Evolutionary conservation across 2,888 invertebrate genomes (phyloP).

Genomic region (Bedellia somnulentella): DNA sequence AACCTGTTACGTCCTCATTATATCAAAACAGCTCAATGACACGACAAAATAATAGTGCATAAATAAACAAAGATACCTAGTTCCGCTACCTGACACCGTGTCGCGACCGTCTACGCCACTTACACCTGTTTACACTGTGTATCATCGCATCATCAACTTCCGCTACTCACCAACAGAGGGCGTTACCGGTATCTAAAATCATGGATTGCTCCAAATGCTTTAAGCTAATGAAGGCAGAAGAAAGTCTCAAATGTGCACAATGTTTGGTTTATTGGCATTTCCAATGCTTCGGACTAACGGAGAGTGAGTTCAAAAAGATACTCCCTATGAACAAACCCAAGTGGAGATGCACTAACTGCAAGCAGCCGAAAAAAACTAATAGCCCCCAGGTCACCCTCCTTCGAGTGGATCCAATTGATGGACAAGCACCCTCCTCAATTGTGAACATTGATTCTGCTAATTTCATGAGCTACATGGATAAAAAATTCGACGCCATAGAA

Average conservation of each 20-base stretch:
- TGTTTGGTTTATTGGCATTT: neutral
- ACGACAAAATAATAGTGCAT: too few relatives aligned
- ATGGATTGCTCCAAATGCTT: neutral
- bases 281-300: neutral
- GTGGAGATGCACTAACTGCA: neutral
- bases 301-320: neutral
- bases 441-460: neutral
- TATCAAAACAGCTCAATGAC: too few relatives aligned
- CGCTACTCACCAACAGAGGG: too few relatives aligned
- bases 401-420: neutral
- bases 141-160: too few relatives aligned
- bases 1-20: too few relatives aligned
- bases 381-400: neutral
- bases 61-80: too few relatives aligned
- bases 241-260: slow-evolving; percentile 1
- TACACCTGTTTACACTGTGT: too few relatives aligned
- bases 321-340: slow-evolving; percentile 1
- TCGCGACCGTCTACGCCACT: too few relatives aligned
- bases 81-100: too few relatives aligned
- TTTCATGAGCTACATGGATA: neutral
- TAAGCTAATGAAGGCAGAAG: neutral
- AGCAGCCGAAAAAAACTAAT: neutral
- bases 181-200: too few relatives aligned
- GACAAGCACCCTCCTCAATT: neutral
- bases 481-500: too few relatives aligned